Evolutionary conservation across 2,113 vertebrate species (phyloP).

Genomic region (Microcebus griseorufus): DNA sequence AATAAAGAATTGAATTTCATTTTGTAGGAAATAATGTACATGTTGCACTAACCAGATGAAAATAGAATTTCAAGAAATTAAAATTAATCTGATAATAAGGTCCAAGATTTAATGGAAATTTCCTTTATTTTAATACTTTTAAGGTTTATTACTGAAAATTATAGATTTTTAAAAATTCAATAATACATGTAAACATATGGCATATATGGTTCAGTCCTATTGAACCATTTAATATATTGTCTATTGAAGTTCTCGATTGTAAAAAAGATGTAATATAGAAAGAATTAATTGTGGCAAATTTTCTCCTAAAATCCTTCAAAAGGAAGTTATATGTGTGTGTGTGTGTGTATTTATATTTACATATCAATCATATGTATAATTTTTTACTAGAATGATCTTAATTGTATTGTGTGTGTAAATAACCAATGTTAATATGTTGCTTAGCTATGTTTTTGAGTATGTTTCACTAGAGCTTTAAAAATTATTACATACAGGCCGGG

Average conservation of each 20-base stretch:
- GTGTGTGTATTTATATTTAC: neutral
- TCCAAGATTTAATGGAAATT: neutral
- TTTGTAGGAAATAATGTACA: neutral
- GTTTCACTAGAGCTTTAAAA: conserved; percentile 43
- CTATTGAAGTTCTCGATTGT: conserved; percentile 2
- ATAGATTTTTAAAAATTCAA: neutral
- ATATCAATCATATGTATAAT: neutral
- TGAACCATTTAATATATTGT: conserved; percentile 15
- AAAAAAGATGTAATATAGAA: conserved; percentile 17
- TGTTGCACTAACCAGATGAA: neutral
- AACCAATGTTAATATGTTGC: neutral
- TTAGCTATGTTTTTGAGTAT: conserved; percentile 12
- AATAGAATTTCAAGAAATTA: neutral
- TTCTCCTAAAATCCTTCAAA: conserved; percentile 1
- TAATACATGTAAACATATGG: neutral
- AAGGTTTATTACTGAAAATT: conserved; percentile 25
- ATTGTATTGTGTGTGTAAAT: neutral
- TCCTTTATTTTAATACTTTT: neutral
- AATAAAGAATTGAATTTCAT: conserved; percentile 20
- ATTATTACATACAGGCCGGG: neutral
- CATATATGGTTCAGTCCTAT: neutral
- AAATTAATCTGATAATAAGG: neutral
- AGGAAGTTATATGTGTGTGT: neutral
- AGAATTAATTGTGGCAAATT: conserved; percentile 42
- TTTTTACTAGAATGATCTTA: neutral